phyloP scores from a whole-genome alignment of 2,888 invertebrate species.

The Amphipoea oculea region DNA sequence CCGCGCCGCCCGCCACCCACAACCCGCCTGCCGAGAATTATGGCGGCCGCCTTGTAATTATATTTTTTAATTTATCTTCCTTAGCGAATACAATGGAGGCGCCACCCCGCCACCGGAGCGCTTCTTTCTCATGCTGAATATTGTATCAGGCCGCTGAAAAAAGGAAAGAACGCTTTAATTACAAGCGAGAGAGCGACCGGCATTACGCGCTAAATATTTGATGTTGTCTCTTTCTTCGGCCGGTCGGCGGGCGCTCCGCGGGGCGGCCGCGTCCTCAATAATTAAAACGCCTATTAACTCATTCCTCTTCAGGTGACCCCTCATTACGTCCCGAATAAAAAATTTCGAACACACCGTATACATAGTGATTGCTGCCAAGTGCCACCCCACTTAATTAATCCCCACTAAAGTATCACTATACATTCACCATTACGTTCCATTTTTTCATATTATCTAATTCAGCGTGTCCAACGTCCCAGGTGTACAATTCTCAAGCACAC shows the following conservation, averaged over 20 bases:
- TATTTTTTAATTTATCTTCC: slow-evolving; percentile 94
- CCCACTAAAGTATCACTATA: slow-evolving; percentile 54
- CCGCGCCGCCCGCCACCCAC: slow-evolving; percentile 78
- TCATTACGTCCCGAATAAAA: slow-evolving; percentile 83
- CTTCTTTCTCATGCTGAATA: slow-evolving; percentile 91
- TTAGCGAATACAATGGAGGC: slow-evolving; percentile 92
- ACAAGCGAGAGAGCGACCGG: slow-evolving; percentile 89
- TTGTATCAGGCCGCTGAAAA: slow-evolving; percentile 91
- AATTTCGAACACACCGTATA: slow-evolving; percentile 72
- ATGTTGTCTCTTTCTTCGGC: slow-evolving; percentile 88
- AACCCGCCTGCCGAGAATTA: slow-evolving; percentile 90
- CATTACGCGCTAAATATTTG: slow-evolving; percentile 90
- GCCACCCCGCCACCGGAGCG: slow-evolving; percentile 90
- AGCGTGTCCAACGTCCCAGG: slow-evolving; percentile 25
- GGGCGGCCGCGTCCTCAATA: slow-evolving; percentile 83
- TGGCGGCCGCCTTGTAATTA: slow-evolving; percentile 93
- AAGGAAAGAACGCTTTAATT: slow-evolving; percentile 91
- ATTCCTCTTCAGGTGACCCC: slow-evolving; percentile 87
- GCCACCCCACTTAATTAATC: slow-evolving; percentile 66
- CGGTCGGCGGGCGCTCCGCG: slow-evolving; percentile 73
- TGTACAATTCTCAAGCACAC: slow-evolving; percentile 41
- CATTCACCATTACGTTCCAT: slow-evolving; percentile 50
- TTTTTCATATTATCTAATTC: slow-evolving; percentile 31
- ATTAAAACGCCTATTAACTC: slow-evolving; percentile 90
- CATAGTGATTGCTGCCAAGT: slow-evolving; percentile 63